Base-by-base conservation (phyloP, 2,113 vertebrate species). In the Dermatemys mawii region DNA sequence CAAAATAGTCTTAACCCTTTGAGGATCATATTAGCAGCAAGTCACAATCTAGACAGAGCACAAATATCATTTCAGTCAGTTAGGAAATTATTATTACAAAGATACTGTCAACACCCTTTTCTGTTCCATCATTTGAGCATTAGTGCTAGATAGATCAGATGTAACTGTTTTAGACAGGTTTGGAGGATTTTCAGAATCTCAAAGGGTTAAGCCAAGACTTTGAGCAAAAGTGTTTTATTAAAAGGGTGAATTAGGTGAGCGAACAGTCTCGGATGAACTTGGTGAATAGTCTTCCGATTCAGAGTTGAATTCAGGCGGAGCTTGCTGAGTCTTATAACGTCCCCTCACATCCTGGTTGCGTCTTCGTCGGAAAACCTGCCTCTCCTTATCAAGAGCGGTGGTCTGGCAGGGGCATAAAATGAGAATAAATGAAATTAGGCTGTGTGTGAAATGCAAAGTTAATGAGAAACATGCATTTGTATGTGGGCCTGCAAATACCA, bases 361-460 rank as follows among this genome's bases (percentile, higher is more conserved):
- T 99, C 99, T 99, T 99, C 99, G 98, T 99, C 99, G 97, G 99
- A 99, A 99, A 99, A 99, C 98, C 99, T 99, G 99, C 99, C 99
- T 99, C 99, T 99, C 99, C 98, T 99, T 99, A 99, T 99, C 99
- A 99, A 99, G 99, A 99, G 99, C 98, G 98, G 99, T 99, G 99
- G 98, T 99, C 99, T 99, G 98, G 97, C 98, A 97, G 98, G 98
- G 98, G 98, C 98, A 98, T 98, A 98, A 98, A 98, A 98, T 97
- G 97, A 98, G 97, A 98, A 98, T 98, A 97, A 98, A 98, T 96
- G 96, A 98, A 98, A 98, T 98, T 98, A 98, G 97, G 97, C 97
- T 94, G 93, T 90, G 97, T 95, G 96, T 96, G 96, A 95, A 98
- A 92, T 50, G 89, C 91, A 97, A 89, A 92, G 53, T 55, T 97